Evolutionary conservation across 2,888 invertebrate species (phyloP).

Genomic region (Trichogramma evanescens): DNA sequence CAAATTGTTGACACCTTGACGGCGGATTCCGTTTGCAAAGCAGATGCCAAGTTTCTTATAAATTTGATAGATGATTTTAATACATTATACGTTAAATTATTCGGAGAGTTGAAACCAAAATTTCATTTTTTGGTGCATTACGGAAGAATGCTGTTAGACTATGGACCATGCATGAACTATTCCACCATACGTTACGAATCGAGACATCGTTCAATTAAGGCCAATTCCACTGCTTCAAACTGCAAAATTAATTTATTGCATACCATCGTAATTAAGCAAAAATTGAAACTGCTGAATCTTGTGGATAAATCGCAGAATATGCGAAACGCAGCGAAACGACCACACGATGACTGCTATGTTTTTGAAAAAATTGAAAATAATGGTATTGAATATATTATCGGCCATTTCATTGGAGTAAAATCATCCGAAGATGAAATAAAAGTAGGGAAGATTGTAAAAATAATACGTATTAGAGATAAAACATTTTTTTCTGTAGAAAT

Average conservation of each 20-base stretch:
- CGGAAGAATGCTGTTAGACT: constrained; percentile 8
- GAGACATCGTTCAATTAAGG: constrained; percentile 14
- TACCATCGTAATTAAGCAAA: constrained; percentile 20
- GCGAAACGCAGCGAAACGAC: neutral
- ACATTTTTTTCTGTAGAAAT: constrained; percentile 12
- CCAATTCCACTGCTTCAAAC: constrained; percentile 10
- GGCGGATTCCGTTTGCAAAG: constrained; percentile 10
- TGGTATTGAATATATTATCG: constrained; percentile 8
- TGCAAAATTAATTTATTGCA: constrained; percentile 16
- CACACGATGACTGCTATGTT: neutral
- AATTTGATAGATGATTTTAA: constrained; percentile 4
- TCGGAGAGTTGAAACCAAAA: constrained; percentile 17
- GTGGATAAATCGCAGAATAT: too few relatives aligned
- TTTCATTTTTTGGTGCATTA: constrained; percentile 21
- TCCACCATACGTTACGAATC: constrained; percentile 22
- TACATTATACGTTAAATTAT: constrained; percentile 11
- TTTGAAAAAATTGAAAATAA: neutral
- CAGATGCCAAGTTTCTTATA: constrained; percentile 11
- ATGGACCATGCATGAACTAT: constrained; percentile 19
- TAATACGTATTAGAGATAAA: constrained; percentile 6
- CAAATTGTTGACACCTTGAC: constrained; percentile 17
- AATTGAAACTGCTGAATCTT: too few relatives aligned
- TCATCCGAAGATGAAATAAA: constrained; percentile 14
- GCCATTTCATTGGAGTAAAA: constrained; percentile 6
- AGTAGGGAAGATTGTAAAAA: constrained; percentile 20